Evolutionary conservation across 2,113 vertebrate species (phyloP).

Genomic region (Cryptotis parvus): DNA sequence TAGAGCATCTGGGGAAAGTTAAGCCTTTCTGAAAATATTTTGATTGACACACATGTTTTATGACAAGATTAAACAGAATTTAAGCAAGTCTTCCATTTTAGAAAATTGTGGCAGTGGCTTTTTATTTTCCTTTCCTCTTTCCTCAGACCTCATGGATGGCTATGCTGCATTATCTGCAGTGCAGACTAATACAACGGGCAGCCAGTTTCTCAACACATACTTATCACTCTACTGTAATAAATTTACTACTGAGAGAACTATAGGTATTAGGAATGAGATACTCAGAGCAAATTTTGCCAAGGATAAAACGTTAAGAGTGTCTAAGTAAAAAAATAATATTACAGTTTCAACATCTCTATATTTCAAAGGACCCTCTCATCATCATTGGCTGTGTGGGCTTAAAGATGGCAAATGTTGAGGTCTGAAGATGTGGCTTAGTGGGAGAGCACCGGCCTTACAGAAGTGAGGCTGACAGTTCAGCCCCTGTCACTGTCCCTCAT

Average conservation of each 20-base stretch:
- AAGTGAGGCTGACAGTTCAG: too few relatives aligned
- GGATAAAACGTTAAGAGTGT: too few relatives aligned
- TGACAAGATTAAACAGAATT: conserved; percentile 76
- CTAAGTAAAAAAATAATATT: too few relatives aligned
- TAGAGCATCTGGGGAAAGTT: conserved; percentile 65
- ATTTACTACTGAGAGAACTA: conserved; percentile 64
- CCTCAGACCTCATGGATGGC: conserved; percentile 65
- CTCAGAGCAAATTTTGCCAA: conserved; percentile 62
- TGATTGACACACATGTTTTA: conserved; percentile 68
- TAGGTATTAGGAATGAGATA: conserved; percentile 68
- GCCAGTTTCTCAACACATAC: conserved; percentile 63
- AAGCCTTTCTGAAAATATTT: conserved; percentile 77
- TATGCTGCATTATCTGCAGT: conserved; percentile 70
- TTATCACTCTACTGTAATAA: conserved; percentile 81
- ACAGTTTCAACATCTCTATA: too few relatives aligned
- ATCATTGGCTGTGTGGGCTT: too few relatives aligned
- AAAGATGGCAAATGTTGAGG: too few relatives aligned
- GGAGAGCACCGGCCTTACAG: too few relatives aligned
- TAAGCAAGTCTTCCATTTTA: conserved; percentile 64
- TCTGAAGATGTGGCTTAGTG: too few relatives aligned
- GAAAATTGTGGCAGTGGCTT: not conserved
- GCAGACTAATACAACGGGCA: conserved; percentile 76
- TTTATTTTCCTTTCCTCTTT: conserved; percentile 31
- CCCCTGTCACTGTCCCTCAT: too few relatives aligned
- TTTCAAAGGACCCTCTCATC: too few relatives aligned